Evolutionary conservation across 2,797 vertebrate genomes (phyloP), one percentile per base, ranked within the genome.

Genomic region (Rallus crepitans): DNA sequence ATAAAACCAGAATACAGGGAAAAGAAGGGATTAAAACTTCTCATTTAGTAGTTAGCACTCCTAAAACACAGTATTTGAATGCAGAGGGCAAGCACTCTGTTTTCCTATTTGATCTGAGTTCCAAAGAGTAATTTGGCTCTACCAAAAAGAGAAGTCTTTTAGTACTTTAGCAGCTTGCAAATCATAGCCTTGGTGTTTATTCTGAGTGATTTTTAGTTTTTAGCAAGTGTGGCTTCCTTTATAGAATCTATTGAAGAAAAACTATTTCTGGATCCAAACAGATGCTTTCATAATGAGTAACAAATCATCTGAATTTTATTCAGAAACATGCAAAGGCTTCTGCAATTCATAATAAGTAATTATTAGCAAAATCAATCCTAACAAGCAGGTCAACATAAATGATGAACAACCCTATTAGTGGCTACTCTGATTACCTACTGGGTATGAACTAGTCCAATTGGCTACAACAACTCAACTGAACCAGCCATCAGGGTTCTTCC

Each of bases 241-340:
- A 61, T 8, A 78, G 28, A 63, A 70, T 85, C 57, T 75, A 81
- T 56, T 72, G 79, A 52, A 35, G 6, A 66, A 57, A 45, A 77
- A 66, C 52, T 78, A 53, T 40, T 91, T 71, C 60, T 94, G 56
- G 53, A 70, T 93, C 71, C 66, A 89, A 93, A 88, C 30, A 75
- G 42, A 68, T 59, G 55, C 18, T 86, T 93, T 68, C 81, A 35
- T 66, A 57, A 87, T 17, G 31, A 53, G 68, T 52, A 87, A 76
- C 21, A 87, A 83, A 30, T 76, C 4, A 92, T 87, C 55, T 72
- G 59, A 76, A 27, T 55, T 93, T 82, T 18, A 78, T 56, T 59
- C 39, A n/a, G 40, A 53, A 71, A 72, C 71, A 50, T 12, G 28
- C 1, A 39, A 70, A 73, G 7, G 4, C 16, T 63, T 86, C 45